Percentiles rank a stretch among this genome's conserved stretches.
Evolutionary conservation across 2,888 invertebrate species (phyloP).

Genomic region (Ellobium chinense): DNA sequence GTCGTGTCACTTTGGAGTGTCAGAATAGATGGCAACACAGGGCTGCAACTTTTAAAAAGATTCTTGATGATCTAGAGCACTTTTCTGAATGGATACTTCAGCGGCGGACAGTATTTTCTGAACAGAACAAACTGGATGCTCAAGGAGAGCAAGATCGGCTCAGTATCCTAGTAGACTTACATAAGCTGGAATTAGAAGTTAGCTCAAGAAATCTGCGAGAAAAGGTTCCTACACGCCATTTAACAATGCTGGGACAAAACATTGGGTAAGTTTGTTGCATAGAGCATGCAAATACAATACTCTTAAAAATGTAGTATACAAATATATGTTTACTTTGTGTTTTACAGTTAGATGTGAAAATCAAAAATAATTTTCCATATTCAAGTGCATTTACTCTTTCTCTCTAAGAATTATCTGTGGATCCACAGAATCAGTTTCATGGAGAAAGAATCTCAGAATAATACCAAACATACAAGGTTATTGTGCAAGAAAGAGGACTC

Average conservation of each 20-base stretch:
- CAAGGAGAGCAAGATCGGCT: conserved; percentile 22
- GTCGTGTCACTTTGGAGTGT: conserved; percentile 16
- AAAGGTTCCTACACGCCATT: background rate
- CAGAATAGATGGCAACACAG: background rate
- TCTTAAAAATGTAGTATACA: background rate
- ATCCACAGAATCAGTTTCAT: too few relatives aligned
- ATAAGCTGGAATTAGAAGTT: conserved; percentile 1
- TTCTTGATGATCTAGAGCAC: conserved; percentile 1
- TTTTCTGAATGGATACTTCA: conserved; percentile 12
- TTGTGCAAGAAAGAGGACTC: too few relatives aligned
- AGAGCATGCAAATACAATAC: background rate
- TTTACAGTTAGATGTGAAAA: too few relatives aligned
- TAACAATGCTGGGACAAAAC: conserved; percentile 18
- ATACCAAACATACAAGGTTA: too few relatives aligned
- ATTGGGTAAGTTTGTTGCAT: conserved; percentile 6
- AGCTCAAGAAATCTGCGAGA: conserved; percentile 4
- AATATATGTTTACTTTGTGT: background rate
- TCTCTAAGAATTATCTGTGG: too few relatives aligned
- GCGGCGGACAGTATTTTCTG: conserved; percentile 17
- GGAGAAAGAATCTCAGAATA: too few relatives aligned
- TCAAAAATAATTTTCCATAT: too few relatives aligned
- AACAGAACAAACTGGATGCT: conserved; percentile 36
- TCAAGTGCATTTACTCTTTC: too few relatives aligned
- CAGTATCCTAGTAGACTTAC: conserved; percentile 12
- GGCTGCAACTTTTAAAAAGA: background rate